A percentile compares a stretch with the other conserved stretches of the same genome.
Evolutionary conservation across 2,113 vertebrate genomes (phyloP).

Genomic region (Megalops atlanticus): DNA sequence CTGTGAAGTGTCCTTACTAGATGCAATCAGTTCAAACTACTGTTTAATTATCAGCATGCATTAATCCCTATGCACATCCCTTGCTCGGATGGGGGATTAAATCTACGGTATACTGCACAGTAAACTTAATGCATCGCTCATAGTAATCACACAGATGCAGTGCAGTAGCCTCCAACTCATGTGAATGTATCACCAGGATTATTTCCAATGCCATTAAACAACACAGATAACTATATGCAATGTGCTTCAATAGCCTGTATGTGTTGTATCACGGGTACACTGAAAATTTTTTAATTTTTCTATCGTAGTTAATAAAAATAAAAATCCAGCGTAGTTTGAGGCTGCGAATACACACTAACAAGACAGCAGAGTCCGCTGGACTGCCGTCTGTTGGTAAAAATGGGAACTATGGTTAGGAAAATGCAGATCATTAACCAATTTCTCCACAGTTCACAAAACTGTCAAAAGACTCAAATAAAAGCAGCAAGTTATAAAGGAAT

Average conservation of each 20-base stretch:
- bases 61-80: background rate
- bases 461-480: background rate
- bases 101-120: background rate
- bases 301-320: no score
- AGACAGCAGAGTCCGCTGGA: background rate
- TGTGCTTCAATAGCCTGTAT: background rate
- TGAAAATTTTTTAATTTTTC: background rate
- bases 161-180: background rate
- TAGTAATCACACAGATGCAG: background rate
- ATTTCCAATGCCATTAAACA: background rate
- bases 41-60: background rate
- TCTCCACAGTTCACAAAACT: background rate
- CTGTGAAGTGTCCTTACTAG: background rate
- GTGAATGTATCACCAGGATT: background rate
- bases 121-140: background rate
- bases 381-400: constrained; percentile 18
- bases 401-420: background rate
- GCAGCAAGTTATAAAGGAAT: background rate
- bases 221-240: background rate
- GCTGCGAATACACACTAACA: no score
- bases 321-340: no score
- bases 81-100: background rate
- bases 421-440: background rate
- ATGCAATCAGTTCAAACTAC: background rate
- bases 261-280: background rate